phyloP scores from a whole-genome alignment of 2,113 vertebrate species.

The Charina bottae region DNA sequence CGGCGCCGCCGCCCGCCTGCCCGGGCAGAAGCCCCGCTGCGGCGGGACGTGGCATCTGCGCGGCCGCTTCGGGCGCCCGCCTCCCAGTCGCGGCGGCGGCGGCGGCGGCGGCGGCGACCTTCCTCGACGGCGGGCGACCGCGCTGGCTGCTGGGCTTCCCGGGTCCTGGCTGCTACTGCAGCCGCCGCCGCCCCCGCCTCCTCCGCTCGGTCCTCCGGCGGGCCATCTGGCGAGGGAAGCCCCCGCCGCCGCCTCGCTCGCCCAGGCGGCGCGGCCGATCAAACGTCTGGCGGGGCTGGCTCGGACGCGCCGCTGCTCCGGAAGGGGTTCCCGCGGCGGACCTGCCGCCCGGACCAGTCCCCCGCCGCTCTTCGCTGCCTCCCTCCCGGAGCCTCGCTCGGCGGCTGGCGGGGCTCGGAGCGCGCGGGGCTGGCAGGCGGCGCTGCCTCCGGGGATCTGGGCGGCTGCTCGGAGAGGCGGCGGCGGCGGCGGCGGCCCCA shows the following conservation, averaged over 20 bases:
- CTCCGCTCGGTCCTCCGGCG: background rate
- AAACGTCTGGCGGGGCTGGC: background rate
- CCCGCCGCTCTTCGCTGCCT: background rate
- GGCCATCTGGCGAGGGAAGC: constrained; percentile 15
- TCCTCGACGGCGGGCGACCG: background rate
- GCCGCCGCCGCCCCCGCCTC: background rate
- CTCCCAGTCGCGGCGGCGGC: background rate
- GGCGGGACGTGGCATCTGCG: background rate
- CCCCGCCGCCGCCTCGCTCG: background rate
- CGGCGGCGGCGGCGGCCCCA: background rate
- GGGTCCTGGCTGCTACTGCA: background rate
- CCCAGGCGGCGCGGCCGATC: background rate
- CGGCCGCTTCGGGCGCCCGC: background rate
- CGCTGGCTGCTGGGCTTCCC: background rate
- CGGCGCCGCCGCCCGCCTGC: constrained; percentile 20
- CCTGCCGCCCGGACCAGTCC: too few relatives aligned
- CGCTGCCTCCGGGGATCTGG: background rate
- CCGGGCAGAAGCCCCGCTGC: constrained; percentile 14
- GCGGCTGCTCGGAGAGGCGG: background rate
- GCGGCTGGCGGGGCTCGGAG: background rate
- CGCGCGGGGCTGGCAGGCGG: background rate
- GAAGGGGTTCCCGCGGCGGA: background rate
- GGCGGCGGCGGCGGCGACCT: background rate
- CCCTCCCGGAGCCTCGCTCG: background rate
- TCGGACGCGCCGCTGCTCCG: background rate